Percentiles rank a stretch among this genome's conserved stretches.
Evolutionary conservation across 2,797 vertebrate genomes (phyloP).

Genomic region (Pristis pectinata): DNA sequence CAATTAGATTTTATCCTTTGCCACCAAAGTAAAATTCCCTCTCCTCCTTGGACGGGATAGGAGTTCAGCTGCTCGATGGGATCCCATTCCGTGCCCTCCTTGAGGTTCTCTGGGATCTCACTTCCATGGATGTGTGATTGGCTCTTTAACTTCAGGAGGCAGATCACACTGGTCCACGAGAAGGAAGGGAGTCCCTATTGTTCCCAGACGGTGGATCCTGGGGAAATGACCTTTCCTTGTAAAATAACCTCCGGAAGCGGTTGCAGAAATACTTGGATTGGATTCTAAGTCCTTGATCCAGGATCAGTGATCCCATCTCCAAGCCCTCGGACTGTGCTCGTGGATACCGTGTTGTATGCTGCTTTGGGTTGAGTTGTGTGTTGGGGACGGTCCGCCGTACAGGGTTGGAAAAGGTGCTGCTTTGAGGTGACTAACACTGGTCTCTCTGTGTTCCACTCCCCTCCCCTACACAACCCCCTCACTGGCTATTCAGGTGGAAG

Average conservation of each 20-base stretch:
- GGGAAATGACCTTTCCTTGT: too few relatives aligned
- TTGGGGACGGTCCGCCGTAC: neutral
- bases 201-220: too few relatives aligned
- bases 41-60: neutral
- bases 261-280: too few relatives aligned
- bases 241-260: too few relatives aligned
- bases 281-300: too few relatives aligned
- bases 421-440: neutral
- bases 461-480: neutral
- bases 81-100: neutral
- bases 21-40: neutral
- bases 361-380: neutral
- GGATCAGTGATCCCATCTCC: too few relatives aligned
- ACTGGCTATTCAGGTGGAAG: constrained; percentile 65
- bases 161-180: too few relatives aligned
- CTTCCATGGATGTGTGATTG: too few relatives aligned
- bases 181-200: too few relatives aligned
- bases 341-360: neutral
- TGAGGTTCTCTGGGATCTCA: neutral
- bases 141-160: too few relatives aligned
- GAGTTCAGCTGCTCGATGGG: neutral
- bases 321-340: too few relatives aligned
- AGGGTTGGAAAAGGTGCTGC: neutral
- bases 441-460: neutral
- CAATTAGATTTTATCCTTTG: neutral